Evolutionary conservation across 2,797 vertebrate species (phyloP).

Genomic region (Megaceryle alcyon): DNA sequence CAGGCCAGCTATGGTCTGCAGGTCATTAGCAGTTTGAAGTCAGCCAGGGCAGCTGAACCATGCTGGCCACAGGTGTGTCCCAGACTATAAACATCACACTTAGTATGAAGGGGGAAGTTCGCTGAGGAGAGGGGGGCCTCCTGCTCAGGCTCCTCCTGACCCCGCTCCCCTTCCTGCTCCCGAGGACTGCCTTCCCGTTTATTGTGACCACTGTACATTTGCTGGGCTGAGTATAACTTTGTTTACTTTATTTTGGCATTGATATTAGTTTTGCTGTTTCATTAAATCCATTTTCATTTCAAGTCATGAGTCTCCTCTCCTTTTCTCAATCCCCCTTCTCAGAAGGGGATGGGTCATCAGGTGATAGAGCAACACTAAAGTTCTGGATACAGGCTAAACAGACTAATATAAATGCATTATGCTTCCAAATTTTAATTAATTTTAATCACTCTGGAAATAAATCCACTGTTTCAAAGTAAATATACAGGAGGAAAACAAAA

Average conservation of each 20-base stretch:
- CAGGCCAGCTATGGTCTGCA: not conserved
- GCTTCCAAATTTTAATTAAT: not conserved
- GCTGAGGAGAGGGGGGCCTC: not conserved
- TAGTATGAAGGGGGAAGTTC: not conserved
- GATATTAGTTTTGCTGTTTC: not conserved
- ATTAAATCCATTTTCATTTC: not conserved
- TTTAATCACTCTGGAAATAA: not conserved
- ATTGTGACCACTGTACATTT: not conserved
- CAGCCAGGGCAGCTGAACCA: not conserved
- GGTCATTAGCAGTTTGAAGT: not conserved
- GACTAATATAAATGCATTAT: not conserved
- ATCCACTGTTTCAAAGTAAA: not conserved
- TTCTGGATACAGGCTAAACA: not conserved
- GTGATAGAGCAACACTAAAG: not conserved
- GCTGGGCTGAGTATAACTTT: not conserved
- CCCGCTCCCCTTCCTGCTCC: not conserved
- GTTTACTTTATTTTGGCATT: not conserved
- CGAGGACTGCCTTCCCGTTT: not conserved
- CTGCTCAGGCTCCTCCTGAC: not conserved
- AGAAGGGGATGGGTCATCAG: not conserved
- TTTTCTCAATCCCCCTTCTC: not conserved
- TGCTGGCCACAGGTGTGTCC: not conserved
- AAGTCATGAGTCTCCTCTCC: not conserved
- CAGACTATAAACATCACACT: not conserved
- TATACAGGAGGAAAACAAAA: not conserved